These are phyloP conservation scores for Stictocephala bisonia DNA, from an alignment of 2,888 invertebrate species.

Conservation along the genomic window DNA sequence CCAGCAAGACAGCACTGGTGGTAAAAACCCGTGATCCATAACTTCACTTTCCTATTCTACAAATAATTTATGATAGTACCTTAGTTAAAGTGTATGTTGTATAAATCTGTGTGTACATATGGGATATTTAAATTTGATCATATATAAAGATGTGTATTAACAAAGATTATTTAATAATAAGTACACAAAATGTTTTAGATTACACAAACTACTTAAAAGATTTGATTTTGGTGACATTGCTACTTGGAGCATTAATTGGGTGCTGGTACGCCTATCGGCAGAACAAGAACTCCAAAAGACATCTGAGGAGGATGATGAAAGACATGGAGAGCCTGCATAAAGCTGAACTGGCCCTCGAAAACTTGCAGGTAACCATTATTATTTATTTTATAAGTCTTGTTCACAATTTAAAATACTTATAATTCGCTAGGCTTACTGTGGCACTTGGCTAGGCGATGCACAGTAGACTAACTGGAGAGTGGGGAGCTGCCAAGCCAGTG, in stretches of 20 bases:
- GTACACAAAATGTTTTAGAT: conserved; percentile 64
- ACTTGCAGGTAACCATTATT: conserved; percentile 85
- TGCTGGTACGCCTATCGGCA: conserved; percentile 94
- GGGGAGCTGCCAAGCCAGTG: too few species aligned
- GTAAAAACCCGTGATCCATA: too few species aligned
- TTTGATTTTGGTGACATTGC: conserved; percentile 83
- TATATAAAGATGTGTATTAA: neutral
- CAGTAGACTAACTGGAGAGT: too few species aligned
- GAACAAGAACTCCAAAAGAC: conserved; percentile 86
- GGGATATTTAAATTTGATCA: neutral
- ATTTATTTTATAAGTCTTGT: too few species aligned
- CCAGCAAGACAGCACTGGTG: too few species aligned
- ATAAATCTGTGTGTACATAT: conserved; percentile 48
- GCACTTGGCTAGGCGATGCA: too few species aligned
- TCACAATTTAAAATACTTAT: too few species aligned
- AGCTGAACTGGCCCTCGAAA: conserved; percentile 88
- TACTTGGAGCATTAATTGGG: conserved; percentile 87
- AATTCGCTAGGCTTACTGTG: too few species aligned
- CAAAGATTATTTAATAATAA: neutral
- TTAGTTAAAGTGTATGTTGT: too few species aligned
- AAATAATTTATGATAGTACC: too few species aligned
- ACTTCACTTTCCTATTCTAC: too few species aligned
- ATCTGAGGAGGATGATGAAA: conserved; percentile 91
- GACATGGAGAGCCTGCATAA: conserved; percentile 93
- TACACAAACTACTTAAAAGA: conserved; percentile 89